Evolutionary conservation across 1,140 invertebrate genomes (phyloP), one percentile per base, ranked within the genome.

Genomic region (Rhagoletis pomonella): DNA sequence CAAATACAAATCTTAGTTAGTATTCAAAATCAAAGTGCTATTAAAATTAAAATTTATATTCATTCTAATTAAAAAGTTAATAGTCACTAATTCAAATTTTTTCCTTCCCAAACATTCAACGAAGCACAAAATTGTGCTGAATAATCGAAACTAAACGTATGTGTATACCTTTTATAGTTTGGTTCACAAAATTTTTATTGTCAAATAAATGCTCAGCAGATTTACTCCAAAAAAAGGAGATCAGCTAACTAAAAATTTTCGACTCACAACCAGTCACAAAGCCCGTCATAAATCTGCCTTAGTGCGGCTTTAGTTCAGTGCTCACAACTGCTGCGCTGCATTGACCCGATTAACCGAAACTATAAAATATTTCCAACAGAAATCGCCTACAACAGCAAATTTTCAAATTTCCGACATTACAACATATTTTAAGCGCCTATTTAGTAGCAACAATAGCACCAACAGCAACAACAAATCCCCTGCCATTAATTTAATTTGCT

Each of bases 251-350:
- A 55, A 81, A n/a, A 29, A 58, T 47, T 44, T 73, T 14, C 17
- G 39, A 81, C n/a, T 50, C 73, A 81, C 50, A 29, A 3, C 14
- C 4, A 14, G 67, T 14, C 67, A 67, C 9, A 39, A 2, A 5
- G 42, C 42, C 73, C 47, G n/a, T 58, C 73, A 81, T 81, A 81
- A 81, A 81, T 81, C n/a, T 3, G 73, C 17, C 29, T 81, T 81
- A 81, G 9, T 55, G 14, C 73, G 73, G 73, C n/a, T 55, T 81
- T 81, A 81, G 47, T 55, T 81, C 73, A 81, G 47, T 50, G 73
- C 73, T 81, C 47, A 9, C 73, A 81, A 81, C 73, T 44, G 42
- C 73, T 44, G 42, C 39, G 42, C 67, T 73, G 39, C 73, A 81
- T 17, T 58, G 73, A 81, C 44, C 44, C 19, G 44, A 29, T 47